phyloP scores from a whole-genome alignment of 53 echinoderm and acorn worm species.

The Holothuria scabra region DNA sequence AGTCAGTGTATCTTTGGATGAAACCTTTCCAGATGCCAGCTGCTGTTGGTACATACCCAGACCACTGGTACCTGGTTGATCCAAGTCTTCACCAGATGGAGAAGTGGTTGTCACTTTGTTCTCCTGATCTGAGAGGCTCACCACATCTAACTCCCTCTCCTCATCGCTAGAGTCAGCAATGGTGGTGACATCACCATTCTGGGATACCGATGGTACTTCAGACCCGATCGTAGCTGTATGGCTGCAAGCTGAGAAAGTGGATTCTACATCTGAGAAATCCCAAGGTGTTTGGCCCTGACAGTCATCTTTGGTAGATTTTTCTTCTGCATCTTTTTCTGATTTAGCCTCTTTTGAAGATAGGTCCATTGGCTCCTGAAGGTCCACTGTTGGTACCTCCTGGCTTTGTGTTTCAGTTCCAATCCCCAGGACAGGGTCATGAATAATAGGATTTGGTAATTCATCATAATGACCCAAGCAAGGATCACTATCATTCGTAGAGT shows the following conservation, averaged over 20 bases:
- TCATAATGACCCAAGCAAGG: slow-evolving; percentile 34
- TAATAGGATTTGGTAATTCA: slow-evolving; percentile 31
- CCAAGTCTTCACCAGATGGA: slow-evolving; percentile 21
- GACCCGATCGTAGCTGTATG: slow-evolving; percentile 46
- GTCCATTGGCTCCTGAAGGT: slow-evolving; percentile 48
- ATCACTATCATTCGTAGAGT: background rate
- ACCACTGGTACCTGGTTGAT: slow-evolving; percentile 48
- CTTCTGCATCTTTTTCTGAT: slow-evolving; percentile 38
- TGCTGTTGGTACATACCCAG: slow-evolving; percentile 45
- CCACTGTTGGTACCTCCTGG: slow-evolving; percentile 37
- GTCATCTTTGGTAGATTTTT: slow-evolving; percentile 31
- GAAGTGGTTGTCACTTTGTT: slow-evolving; percentile 30
- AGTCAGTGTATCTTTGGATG: slow-evolving; percentile 12
- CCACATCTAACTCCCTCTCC: slow-evolving; percentile 43
- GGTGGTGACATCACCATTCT: slow-evolving; percentile 46
- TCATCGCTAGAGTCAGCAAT: slow-evolving; percentile 43
- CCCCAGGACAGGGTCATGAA: slow-evolving; percentile 45
- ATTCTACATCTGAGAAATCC: slow-evolving; percentile 45
- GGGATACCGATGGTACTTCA: slow-evolving; percentile 33
- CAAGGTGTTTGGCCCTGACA: slow-evolving; percentile 43
- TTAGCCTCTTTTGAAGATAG: slow-evolving; percentile 47
- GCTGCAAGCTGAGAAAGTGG: slow-evolving; percentile 45
- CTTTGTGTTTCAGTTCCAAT: slow-evolving; percentile 25
- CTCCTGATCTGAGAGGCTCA: slow-evolving; percentile 49
- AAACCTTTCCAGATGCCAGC: slow-evolving; percentile 26